Base-by-base conservation (phyloP, 2,113 vertebrate genomes). In the Lepus timidus region DNA sequence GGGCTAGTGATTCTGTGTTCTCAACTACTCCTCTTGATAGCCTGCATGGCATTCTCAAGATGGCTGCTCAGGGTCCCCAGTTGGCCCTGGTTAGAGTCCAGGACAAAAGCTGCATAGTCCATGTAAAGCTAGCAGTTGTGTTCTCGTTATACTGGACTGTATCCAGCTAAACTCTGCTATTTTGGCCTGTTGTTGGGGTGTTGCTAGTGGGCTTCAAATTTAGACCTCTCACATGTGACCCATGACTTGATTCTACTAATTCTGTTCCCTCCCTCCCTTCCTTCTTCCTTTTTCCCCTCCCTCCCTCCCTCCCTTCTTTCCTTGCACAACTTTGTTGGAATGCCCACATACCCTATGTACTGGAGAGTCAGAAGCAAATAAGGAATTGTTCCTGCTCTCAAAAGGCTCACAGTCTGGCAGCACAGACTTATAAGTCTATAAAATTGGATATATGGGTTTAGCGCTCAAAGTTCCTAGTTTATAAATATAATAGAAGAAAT, bases 201-300 rank as follows among this genome's bases (percentile, higher is more conserved):
- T 49, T 79, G 65, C 31, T 33, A 78, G 14, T 25, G 36, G n/a
- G 9, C 58, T 64, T 93, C 39, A 91, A 91, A 75, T 11, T 7
- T 94, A 31, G 89, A 8, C 80, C 20, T 83, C 91, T 80, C n/a
- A 16, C 75, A 65, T 55, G 62, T 85, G 29, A 86, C 58, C n/a
- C 68, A 58, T 88, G 79, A 79, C 29, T 93, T 62, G 51, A 87
- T 92, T 96, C 39, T 92, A 27, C 44, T 78, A 62, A 89, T 62
- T 10, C 71, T 19, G 1, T 19, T 55, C 65, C 39, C 73, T 65
- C 55, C n/a, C 52, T 51, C 52, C 79, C 33, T 73, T 62, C 55
- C 9, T 14, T 13, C 65, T 67, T 55, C 39, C 84, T 65, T 78
- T 65, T 27, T 55, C 55, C 51, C 23, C 51, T 36, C 13, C 65